Evolutionary conservation across 2,113 vertebrate genomes (phyloP).

Genomic region (Calidris pugnax): DNA sequence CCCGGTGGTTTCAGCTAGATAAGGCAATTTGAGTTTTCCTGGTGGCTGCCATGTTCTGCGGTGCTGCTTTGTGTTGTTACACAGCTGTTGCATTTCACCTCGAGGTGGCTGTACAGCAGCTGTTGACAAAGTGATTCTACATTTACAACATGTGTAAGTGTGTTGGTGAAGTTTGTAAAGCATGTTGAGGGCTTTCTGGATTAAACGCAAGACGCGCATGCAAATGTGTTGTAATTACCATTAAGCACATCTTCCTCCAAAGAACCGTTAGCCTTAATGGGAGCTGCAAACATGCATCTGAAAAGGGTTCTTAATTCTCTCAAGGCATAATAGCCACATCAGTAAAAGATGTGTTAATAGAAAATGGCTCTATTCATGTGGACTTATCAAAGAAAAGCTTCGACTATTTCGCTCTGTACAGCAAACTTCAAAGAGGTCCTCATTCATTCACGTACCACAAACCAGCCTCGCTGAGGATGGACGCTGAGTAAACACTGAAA

Average conservation of each 20-base stretch:
- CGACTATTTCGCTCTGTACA: not conserved
- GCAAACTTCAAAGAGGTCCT: slow-evolving; percentile 2
- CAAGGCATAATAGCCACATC: not conserved
- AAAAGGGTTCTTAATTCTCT: not conserved
- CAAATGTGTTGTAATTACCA: not conserved
- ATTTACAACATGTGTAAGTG: slow-evolving; percentile 30
- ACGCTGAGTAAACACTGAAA: slow-evolving; percentile 10
- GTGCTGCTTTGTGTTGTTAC: not conserved
- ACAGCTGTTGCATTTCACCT: slow-evolving; percentile 44
- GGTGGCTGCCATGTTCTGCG: not conserved
- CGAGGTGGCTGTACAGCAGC: slow-evolving; percentile 34
- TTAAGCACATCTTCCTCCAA: not conserved
- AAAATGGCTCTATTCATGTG: slow-evolving; percentile 22
- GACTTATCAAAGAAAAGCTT: slow-evolving; percentile 9
- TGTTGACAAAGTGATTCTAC: slow-evolving; percentile 51
- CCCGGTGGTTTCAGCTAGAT: not conserved
- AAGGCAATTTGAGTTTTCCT: not conserved
- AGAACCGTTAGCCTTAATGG: not conserved
- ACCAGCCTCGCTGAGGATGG: not conserved
- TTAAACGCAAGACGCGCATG: not conserved
- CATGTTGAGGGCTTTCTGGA: not conserved
- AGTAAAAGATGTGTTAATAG: not conserved
- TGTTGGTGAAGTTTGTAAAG: not conserved
- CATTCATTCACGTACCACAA: not conserved
- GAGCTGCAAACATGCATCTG: not conserved